Conservation (phyloP, 2,797 vertebrate genomes). For the Lophotriccus pileatus region DNA sequence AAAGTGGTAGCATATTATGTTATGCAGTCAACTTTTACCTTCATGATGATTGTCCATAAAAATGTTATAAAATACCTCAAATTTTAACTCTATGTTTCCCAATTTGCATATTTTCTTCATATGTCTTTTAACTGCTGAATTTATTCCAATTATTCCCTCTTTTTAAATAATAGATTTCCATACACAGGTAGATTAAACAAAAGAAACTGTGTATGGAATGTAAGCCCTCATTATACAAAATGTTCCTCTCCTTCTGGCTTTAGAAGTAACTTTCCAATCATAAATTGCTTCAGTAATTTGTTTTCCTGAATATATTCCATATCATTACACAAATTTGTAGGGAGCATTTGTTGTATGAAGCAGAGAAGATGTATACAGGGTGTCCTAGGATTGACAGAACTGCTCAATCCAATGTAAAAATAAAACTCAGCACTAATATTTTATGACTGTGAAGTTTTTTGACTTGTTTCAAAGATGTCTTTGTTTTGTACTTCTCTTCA, state of each 20-base stretch:
- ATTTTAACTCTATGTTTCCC: neutral
- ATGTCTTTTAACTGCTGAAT: neutral
- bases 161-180: neutral
- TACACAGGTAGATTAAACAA: neutral
- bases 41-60: neutral
- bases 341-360: neutral
- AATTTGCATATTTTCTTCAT: neutral
- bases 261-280: conserved; percentile 29
- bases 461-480: neutral
- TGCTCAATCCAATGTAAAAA: neutral
- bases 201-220: neutral
- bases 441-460: neutral
- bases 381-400: neutral
- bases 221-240: conserved; percentile 16
- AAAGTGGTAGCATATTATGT: neutral
- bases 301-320: conserved; percentile 32
- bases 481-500: neutral
- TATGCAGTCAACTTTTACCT: neutral
- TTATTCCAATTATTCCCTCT: neutral
- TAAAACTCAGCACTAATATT: neutral
- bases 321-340: neutral
- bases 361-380: neutral
- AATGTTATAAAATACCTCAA: neutral
- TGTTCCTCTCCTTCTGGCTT: neutral
- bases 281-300: conserved; percentile 43